These are phyloP conservation scores for Cremastinae sp. DNA, from an alignment of 2,888 invertebrate genomes.

Conservation along the genomic window DNA sequence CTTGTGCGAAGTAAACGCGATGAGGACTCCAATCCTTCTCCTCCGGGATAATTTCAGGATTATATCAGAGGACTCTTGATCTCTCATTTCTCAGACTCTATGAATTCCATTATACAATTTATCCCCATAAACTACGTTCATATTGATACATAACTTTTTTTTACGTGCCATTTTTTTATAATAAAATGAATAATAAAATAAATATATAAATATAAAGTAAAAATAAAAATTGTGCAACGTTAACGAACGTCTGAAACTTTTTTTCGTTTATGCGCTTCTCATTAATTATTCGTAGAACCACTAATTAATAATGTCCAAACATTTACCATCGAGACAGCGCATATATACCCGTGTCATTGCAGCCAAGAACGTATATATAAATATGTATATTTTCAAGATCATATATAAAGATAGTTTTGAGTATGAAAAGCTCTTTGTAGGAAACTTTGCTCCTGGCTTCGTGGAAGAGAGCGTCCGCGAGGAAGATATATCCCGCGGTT, in stretches of 20 bases:
- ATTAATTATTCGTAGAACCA: constrained; percentile 70
- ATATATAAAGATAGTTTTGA: constrained; percentile 38
- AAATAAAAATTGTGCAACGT: constrained; percentile 1
- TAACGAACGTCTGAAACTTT: neutral
- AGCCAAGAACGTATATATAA: constrained; percentile 32
- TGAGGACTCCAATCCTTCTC: no score
- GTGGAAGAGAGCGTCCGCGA: constrained; percentile 25
- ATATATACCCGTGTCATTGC: constrained; percentile 52
- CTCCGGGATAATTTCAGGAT: no score
- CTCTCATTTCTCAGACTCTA: neutral
- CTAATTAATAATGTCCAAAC: constrained; percentile 72
- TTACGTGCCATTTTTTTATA: no score
- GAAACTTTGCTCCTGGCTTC: constrained; percentile 64
- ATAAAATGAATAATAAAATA: no score
- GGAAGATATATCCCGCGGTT: constrained; percentile 62
- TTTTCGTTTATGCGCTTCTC: constrained; percentile 41
- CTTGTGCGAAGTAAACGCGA: no score
- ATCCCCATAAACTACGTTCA: neutral
- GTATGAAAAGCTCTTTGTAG: constrained; percentile 70
- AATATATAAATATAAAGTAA: neutral
- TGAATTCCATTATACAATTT: neutral
- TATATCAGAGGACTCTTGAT: no score
- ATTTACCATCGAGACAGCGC: constrained; percentile 65
- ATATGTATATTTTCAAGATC: neutral
- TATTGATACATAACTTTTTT: no score